Base-by-base conservation (phyloP, 2,113 vertebrate species). In the Lagopus leucura region DNA sequence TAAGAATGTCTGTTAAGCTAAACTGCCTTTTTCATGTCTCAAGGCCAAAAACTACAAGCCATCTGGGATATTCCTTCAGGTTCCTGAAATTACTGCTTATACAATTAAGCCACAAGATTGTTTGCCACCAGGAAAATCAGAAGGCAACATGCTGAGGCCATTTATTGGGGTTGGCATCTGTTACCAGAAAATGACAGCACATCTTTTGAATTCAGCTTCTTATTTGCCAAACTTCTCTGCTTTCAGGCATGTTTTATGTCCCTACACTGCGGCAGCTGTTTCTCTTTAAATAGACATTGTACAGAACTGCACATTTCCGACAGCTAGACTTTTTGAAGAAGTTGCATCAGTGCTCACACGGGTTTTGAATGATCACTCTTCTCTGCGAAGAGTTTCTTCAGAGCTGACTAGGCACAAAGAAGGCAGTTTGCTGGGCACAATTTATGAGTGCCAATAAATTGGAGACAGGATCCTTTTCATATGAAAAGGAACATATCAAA, bases 391-490 rank as follows among this genome's bases (percentile, higher is more conserved):
- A 80, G 66, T 63, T 70, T 92, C 87, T 94, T 95, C 86, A 45
- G 47, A 84, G 84, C 93, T 92, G 81, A 88, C 85, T 90, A 79
- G 93, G 75, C 92, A 95, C 71, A 89, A 89, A 93, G 74, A 96
- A 95, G 20, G 69, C 72, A 88, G 60, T 96, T 95, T 96, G 60
- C 90, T 86, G 52, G 89, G 89, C 89, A 93, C 86, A 92, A 30
- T 96, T 97, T 95, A 82, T 55, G 97, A 90, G 92, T 91, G 94
- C 93, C 95, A 95, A 97, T 96, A 94, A 96, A 96, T 94, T 81
- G 69, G 83, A 94, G 77, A 90, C 54, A 61, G 65, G n/a, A 77
- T 95, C 50, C 48, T 97, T 97, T 96, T 96, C 43, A 47, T 91
- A 82, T 81, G 92, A 88, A 95, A 89, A 82, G 40, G 66, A 4